These are phyloP conservation scores for Nibea albiflora DNA, from an alignment of 2,113 vertebrate genomes.

Conservation along the genomic window DNA sequence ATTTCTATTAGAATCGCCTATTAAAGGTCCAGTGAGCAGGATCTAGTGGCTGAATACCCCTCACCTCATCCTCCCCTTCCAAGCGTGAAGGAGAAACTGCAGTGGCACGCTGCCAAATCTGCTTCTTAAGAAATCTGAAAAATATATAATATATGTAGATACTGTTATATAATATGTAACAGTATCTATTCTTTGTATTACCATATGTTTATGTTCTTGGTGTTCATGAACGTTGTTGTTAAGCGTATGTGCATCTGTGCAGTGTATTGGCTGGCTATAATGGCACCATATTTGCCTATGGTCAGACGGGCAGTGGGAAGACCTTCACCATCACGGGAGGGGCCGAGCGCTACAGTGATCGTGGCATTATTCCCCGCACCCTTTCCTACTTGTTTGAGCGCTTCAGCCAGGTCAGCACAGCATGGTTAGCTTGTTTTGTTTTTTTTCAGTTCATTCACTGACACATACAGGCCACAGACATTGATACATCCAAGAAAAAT, in stretches of 20 bases:
- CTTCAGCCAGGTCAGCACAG: slow-evolving; percentile 80
- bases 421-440: neutral
- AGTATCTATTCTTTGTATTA: neutral
- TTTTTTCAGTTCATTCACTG: neutral
- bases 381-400: slow-evolving; percentile 91
- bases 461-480: neutral
- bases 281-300: slow-evolving; percentile 97
- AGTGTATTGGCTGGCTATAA: slow-evolving; percentile 95
- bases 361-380: slow-evolving; percentile 95
- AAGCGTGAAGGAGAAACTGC: no score
- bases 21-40: no score
- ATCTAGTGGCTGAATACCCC: no score
- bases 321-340: slow-evolving; percentile 98
- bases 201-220: neutral
- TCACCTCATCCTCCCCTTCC: no score
- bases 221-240: neutral
- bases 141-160: neutral
- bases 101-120: no score
- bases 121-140: neutral
- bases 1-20: neutral
- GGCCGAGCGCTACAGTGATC: slow-evolving; percentile 90
- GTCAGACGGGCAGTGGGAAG: slow-evolving; percentile 97
- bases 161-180: neutral
- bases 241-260: slow-evolving; percentile 16
- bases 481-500: neutral